Conservation (phyloP, 2,113 vertebrate genomes). For the Prionailurus bengalensis region DNA sequence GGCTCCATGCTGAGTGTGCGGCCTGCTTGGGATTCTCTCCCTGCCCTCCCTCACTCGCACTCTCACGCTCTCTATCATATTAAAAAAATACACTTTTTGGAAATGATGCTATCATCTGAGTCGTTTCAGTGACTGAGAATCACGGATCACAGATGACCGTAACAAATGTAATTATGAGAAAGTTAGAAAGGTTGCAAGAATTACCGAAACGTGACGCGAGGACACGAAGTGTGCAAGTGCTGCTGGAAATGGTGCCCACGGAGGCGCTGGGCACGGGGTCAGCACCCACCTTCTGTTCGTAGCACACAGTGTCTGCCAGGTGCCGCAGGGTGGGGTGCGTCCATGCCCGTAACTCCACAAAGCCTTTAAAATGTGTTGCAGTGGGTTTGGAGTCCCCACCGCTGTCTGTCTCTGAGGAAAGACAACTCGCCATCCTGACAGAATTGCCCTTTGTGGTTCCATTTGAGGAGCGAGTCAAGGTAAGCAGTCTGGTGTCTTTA, state of each 20-base stretch:
- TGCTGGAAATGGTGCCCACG: no score
- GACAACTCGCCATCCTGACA: conserved; percentile 97
- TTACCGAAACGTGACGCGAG: not conserved
- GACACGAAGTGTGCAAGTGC: not conserved
- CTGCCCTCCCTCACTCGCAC: no score
- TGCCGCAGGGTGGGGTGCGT: rapidly evolving
- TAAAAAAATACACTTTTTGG: not conserved
- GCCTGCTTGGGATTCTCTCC: not conserved
- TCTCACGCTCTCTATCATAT: no score
- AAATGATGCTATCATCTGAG: not conserved
- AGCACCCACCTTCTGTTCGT: rapidly evolving
- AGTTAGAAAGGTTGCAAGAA: not conserved
- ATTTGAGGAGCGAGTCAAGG: conserved; percentile 99
- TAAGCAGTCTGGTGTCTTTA: conserved; percentile 79
- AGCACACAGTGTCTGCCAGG: not conserved
- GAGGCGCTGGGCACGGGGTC: not conserved
- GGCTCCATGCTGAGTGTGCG: not conserved
- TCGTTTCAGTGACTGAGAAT: not conserved
- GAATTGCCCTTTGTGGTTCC: conserved; percentile 99
- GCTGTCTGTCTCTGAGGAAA: conserved; percentile 97
- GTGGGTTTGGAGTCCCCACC: conserved; percentile 96
- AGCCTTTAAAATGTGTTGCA: conserved; percentile 77
- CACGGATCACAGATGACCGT: not conserved
- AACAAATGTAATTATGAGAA: not conserved
- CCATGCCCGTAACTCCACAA: rapidly evolving